These are phyloP conservation scores for Diplodus puntazzo DNA, from an alignment of 2,797 vertebrate genomes.

Conservation along the genomic window DNA sequence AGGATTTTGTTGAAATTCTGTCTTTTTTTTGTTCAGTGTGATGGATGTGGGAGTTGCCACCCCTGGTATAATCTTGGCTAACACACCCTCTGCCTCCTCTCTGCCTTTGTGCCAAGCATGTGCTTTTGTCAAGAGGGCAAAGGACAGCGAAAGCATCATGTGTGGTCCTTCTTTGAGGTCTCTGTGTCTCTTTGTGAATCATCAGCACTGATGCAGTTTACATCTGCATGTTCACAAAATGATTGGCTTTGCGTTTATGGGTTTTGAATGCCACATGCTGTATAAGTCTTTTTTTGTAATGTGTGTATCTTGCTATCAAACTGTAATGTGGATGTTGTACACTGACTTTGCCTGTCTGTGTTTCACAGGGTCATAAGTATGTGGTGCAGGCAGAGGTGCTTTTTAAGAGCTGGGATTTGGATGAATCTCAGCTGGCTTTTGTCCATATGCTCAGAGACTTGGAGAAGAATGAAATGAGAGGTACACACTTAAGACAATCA, in stretches of 20 bases:
- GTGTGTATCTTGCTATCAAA: constrained; percentile 3
- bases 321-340: constrained; percentile 22
- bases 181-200: constrained; percentile 21
- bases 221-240: constrained; percentile 19
- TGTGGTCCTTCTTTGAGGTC: constrained; percentile 15
- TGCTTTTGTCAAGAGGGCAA: constrained; percentile 39
- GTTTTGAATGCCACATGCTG: background rate
- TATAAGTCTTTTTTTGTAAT: background rate
- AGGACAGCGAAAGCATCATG: constrained; percentile 30
- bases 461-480: constrained; percentile 88
- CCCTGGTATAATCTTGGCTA: constrained; percentile 54
- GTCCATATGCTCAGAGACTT: constrained; percentile 85
- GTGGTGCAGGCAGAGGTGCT: constrained; percentile 90
- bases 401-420: constrained; percentile 89
- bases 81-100: constrained; percentile 51
- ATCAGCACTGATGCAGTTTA: constrained; percentile 10
- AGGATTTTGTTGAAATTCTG: constrained; percentile 27
- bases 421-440: constrained; percentile 85
- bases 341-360: constrained; percentile 35
- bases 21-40: constrained; percentile 37
- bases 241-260: background rate
- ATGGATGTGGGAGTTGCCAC: constrained; percentile 54
- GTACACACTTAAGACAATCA: constrained; percentile 71
- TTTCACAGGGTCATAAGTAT: constrained; percentile 89
- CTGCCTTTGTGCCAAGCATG: constrained; percentile 41